phyloP scores from a whole-genome alignment of 1,140 invertebrate species.

The Euglossa dilemma region DNA sequence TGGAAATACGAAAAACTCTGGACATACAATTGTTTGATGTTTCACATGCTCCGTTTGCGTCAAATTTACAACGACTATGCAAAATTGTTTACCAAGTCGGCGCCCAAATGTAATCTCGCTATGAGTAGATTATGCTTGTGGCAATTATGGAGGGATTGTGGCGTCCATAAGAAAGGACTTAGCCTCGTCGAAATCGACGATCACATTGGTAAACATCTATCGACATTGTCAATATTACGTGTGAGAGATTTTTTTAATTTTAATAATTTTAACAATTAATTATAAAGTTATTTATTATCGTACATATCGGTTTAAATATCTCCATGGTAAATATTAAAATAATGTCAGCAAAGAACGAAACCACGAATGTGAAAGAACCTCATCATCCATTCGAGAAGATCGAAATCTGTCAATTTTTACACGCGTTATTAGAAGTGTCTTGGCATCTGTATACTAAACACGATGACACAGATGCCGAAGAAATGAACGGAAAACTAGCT shows the following conservation, averaged over 20 bases:
- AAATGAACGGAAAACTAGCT: slow-evolving; percentile 75
- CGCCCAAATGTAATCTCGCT: slow-evolving; percentile 71
- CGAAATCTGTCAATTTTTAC: slow-evolving; percentile 85
- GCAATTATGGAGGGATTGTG: slow-evolving; percentile 84
- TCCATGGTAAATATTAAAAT: neutral
- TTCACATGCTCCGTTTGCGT: slow-evolving; percentile 79
- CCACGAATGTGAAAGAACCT: slow-evolving; percentile 74
- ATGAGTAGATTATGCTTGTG: slow-evolving; percentile 83
- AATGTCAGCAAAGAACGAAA: slow-evolving; percentile 54
- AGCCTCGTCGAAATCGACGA: slow-evolving; percentile 82
- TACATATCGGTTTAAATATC: neutral
- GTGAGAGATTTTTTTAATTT: too few relatives aligned
- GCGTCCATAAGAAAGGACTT: slow-evolving; percentile 79
- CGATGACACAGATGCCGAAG: slow-evolving; percentile 62
- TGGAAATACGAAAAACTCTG: slow-evolving; percentile 74
- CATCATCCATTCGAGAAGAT: slow-evolving; percentile 84
- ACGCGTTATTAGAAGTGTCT: slow-evolving; percentile 81
- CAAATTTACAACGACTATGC: slow-evolving; percentile 82
- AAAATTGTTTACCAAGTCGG: slow-evolving; percentile 76
- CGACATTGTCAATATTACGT: neutral
- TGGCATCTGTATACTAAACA: slow-evolving; percentile 80
- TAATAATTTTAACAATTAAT: too few relatives aligned
- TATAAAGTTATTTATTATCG: too few relatives aligned
- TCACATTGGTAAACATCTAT: slow-evolving; percentile 52
- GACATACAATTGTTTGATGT: slow-evolving; percentile 77